Base-by-base conservation (phyloP, 2,888 invertebrate genomes). In the Mythimna pallens region DNA sequence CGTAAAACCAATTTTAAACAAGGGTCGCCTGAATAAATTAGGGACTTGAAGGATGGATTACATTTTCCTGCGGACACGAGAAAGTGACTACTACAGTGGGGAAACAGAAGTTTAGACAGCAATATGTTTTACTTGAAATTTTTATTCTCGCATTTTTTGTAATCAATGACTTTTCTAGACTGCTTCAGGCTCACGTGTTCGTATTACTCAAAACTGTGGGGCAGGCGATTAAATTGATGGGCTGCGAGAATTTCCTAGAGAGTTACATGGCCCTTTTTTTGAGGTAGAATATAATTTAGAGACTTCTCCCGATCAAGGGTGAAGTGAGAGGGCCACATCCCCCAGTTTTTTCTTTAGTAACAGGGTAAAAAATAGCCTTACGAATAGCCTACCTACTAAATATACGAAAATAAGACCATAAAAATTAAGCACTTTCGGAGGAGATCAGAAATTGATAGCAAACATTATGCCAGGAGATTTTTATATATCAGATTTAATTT, bases 1-100 rank as follows among this genome's bases (percentile, higher is more conserved):
- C 82, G 84, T 85, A 86, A 85, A 84, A 82, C 84, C 73, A 72
- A 72, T 76, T 86, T 70, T 55, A 76, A 78, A 70, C 71, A 70
- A 78, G 78, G 84, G 76, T 86, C 68, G 62, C 57, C 17, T 80
- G 73, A 84, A 85, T 85, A 82, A 80, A 78, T 82, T 73, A 80
- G 72, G 52, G 17, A 22, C 58, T 36, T 59, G 22, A 73, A 70
- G 68, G 64, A 62, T 66, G 68, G 17, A 62, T 62, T n/a, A 65
- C 73, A 69, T n/a, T 64, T 57, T 69, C 30, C 58, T 14, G 55
- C 64, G 12, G 5, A 14, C 22, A 12, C 17, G 14, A 6, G 36
- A 58, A 58, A 61, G 7, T 61, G 36, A 30, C 43, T 10, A n/a
- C 20, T 22, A 47, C 14, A 30, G 10, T 12, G 25, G 8, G 40